Conservation (phyloP, 2,797 vertebrate genomes). For the Poeciliopsis gracilis region DNA sequence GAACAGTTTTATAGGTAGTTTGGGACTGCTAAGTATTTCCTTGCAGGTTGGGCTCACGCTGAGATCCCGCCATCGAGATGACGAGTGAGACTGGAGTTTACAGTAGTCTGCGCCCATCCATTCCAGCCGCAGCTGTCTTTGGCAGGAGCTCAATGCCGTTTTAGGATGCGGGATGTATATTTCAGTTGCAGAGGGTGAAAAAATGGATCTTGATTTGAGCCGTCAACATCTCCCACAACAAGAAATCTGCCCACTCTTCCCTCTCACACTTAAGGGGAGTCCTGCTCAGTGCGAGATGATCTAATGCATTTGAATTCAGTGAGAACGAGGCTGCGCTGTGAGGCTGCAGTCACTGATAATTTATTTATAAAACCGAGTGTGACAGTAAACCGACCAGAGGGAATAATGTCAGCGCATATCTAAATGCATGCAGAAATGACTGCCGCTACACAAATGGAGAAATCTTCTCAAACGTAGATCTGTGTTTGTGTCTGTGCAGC, state of each 20-base stretch:
- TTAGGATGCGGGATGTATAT: slow-evolving; percentile 41
- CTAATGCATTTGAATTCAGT: slow-evolving; percentile 33
- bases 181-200: slow-evolving; percentile 45
- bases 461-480: slow-evolving; percentile 11
- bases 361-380: slow-evolving; percentile 18
- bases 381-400: slow-evolving; percentile 22
- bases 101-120: slow-evolving; percentile 54
- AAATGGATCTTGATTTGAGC: slow-evolving; percentile 41
- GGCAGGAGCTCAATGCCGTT: slow-evolving; percentile 32
- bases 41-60: slow-evolving; percentile 70
- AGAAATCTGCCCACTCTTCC: slow-evolving; percentile 40
- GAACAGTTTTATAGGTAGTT: slow-evolving; percentile 71
- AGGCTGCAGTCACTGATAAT: slow-evolving; percentile 24
- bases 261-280: slow-evolving; percentile 35
- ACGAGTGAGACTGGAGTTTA: slow-evolving; percentile 55
- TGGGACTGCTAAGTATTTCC: slow-evolving; percentile 71
- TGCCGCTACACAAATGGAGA: slow-evolving; percentile 23
- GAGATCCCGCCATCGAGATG: slow-evolving; percentile 74
- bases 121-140: slow-evolving; percentile 34
- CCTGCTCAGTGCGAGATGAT: slow-evolving; percentile 32
- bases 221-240: slow-evolving; percentile 52
- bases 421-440: slow-evolving; percentile 16
- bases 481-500: slow-evolving; percentile 21
- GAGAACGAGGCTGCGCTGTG: background rate
- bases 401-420: slow-evolving; percentile 11